Conservation (phyloP, 2,888 invertebrate genomes). For the Hoplodrina ambigua region DNA sequence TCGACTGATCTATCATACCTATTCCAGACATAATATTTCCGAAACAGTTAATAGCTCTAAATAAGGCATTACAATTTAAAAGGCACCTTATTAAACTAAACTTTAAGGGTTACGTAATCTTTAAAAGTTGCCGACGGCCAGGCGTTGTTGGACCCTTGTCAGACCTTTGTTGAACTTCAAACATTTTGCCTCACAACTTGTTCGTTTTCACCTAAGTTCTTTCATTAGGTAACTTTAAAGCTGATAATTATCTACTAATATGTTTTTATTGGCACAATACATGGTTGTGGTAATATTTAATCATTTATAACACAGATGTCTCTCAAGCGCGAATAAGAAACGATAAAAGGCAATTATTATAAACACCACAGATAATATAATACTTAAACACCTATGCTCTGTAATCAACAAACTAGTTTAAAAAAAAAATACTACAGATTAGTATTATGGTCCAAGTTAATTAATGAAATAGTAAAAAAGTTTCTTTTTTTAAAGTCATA, state of each 20-base stretch:
- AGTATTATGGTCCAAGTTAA: too few relatives aligned
- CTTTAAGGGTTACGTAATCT: conserved; percentile 73
- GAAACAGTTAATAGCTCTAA: conserved; percentile 27
- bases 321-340: too few relatives aligned
- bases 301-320: too few relatives aligned
- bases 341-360: too few relatives aligned
- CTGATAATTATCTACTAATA: conserved; percentile 48
- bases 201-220: conserved; percentile 65
- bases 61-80: conserved; percentile 50
- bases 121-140: conserved; percentile 71
- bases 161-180: conserved; percentile 74
- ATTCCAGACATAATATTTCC: not conserved
- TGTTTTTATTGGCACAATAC: not conserved
- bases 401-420: too few relatives aligned
- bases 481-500: too few relatives aligned
- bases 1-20: not conserved
- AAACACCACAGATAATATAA: too few relatives aligned
- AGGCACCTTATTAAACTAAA: conserved; percentile 54
- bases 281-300: conserved; percentile 7
- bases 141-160: conserved; percentile 78
- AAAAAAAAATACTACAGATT: too few relatives aligned
- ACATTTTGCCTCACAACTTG: conserved; percentile 72
- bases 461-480: too few relatives aligned
- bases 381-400: too few relatives aligned
- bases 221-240: conserved; percentile 60